Conservation (phyloP, 64 coral and sea anemone genomes). For the Dendronephthya gigantea region DNA sequence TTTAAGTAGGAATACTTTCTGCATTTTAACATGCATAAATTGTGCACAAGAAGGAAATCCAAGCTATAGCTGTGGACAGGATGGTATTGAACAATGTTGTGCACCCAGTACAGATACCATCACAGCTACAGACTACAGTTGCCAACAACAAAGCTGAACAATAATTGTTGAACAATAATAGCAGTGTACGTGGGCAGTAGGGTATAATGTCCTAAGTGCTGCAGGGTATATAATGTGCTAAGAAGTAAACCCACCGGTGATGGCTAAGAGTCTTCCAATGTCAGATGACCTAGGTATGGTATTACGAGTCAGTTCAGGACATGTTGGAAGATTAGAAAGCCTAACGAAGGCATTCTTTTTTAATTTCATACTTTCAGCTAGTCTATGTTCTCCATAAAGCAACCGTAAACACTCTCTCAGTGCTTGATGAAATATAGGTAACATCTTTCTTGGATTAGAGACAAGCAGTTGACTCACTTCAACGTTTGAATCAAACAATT, state of each 20-base stretch:
- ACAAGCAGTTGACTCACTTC: conserved; percentile 64
- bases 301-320: conserved; percentile 75
- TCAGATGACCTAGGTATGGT: conserved; percentile 83
- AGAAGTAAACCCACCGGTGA: conserved; percentile 69
- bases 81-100: too few relatives aligned
- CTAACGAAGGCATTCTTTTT: conserved; percentile 76
- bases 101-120: too few relatives aligned
- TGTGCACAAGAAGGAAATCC: too few relatives aligned
- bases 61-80: too few relatives aligned
- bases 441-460: conserved; percentile 59
- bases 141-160: too few relatives aligned
- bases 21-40: too few relatives aligned
- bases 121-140: too few relatives aligned
- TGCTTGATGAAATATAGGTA: conserved; percentile 71
- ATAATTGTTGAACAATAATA: too few relatives aligned
- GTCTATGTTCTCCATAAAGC: neutral
- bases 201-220: too few relatives aligned
- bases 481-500: conserved; percentile 77
- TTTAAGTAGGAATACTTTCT: too few relatives aligned
- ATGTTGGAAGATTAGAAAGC: conserved; percentile 79
- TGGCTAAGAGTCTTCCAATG: conserved; percentile 64
- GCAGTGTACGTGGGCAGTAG: too few relatives aligned
- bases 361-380: conserved; percentile 40
- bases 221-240: too few relatives aligned
- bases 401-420: conserved; percentile 27